A percentile compares a stretch with the other conserved stretches of the same genome.
Evolutionary conservation across 2,113 vertebrate genomes (phyloP).

Genomic region (Solea solea): DNA sequence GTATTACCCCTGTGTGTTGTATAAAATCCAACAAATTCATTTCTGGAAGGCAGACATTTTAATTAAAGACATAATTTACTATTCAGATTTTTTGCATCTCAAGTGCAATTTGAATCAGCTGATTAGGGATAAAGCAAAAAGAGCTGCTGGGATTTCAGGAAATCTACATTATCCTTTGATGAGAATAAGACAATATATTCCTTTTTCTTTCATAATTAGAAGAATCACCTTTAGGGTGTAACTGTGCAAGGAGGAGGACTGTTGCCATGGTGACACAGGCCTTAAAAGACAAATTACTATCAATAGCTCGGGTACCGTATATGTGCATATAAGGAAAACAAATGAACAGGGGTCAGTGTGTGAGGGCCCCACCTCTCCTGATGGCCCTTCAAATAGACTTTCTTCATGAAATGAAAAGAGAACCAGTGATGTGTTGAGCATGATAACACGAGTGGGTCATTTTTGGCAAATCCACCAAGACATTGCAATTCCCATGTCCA

Average conservation of each 20-base stretch:
- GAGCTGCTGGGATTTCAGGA: constrained; percentile 22
- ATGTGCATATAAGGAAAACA: background rate
- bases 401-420: background rate
- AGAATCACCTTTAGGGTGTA: background rate
- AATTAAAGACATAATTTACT: constrained; percentile 43
- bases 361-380: background rate
- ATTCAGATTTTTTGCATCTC: constrained; percentile 38
- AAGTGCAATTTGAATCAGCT: constrained; percentile 55
- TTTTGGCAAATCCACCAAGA: constrained; percentile 13
- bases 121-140: constrained; percentile 41
- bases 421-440: background rate
- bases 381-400: background rate
- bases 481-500: too few species aligned
- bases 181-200: constrained; percentile 1
- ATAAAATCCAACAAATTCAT: constrained; percentile 31
- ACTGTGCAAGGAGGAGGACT: background rate
- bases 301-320: background rate
- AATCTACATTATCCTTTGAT: constrained; percentile 9
- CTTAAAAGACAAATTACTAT: constrained; percentile 2
- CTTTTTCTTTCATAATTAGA: constrained; percentile 6
- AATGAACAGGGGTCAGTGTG: background rate
- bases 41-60: constrained; percentile 36
- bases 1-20: constrained; percentile 7
- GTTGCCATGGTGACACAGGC: constrained; percentile 13
- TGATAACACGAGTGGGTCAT: background rate